Evolutionary conservation across 2,797 vertebrate genomes (phyloP).

Genomic region (Atherinosoma microstoma): DNA sequence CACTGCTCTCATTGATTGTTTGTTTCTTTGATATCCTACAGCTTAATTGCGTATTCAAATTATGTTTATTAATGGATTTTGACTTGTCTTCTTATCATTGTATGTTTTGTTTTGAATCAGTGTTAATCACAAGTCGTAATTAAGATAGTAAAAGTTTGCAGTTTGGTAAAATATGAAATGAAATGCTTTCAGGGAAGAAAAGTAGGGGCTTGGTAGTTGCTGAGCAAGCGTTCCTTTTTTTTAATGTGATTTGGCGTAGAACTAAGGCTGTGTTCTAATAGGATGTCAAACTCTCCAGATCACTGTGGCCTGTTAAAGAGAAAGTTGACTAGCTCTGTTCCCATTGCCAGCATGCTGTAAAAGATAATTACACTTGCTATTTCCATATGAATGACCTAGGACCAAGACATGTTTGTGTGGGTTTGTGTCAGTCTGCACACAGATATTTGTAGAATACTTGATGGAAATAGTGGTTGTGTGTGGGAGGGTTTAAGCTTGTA

Average conservation of each 20-base stretch:
- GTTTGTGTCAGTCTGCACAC: conserved; percentile 38
- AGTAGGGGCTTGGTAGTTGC: background rate
- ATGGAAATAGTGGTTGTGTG: conserved; percentile 30
- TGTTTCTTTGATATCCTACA: background rate
- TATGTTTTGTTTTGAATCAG: background rate
- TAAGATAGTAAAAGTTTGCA: conserved; percentile 1
- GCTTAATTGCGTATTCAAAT: conserved; percentile 17
- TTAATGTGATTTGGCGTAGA: conserved; percentile 11
- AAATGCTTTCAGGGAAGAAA: conserved; percentile 20
- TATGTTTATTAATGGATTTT: conserved; percentile 2
- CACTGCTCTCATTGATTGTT: background rate
- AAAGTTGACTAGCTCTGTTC: conserved; percentile 43
- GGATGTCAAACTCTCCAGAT: conserved; percentile 51
- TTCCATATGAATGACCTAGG: conserved; percentile 58
- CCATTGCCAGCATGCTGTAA: conserved; percentile 38
- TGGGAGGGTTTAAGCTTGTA: conserved; percentile 35
- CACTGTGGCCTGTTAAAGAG: conserved; percentile 54
- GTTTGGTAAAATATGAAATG: background rate
- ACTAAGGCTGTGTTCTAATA: conserved; percentile 40
- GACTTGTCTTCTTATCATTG: conserved; percentile 4
- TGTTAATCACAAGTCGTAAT: background rate
- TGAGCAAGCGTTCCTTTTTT: conserved; percentile 17
- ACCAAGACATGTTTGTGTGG: conserved; percentile 42
- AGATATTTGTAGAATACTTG: conserved; percentile 26
- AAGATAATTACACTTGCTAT: conserved; percentile 65